A percentile compares a stretch with the other conserved stretches of the same genome.
Evolutionary conservation across 2,113 vertebrate species (phyloP).

Genomic region (Halichoeres trimaculatus): DNA sequence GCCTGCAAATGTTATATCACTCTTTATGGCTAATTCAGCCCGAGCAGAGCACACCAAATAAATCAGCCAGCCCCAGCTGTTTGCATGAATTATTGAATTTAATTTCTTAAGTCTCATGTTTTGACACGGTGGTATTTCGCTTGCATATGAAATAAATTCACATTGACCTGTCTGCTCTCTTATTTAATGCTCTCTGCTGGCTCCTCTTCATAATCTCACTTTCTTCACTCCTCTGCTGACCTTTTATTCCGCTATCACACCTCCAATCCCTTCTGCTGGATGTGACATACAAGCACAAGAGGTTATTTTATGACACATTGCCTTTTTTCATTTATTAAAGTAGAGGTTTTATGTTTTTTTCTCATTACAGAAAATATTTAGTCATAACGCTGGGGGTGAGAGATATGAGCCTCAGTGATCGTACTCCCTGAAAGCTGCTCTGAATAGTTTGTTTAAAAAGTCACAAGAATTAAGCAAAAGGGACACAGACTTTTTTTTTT

Average conservation of each 20-base stretch:
- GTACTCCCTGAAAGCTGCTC: too few species aligned
- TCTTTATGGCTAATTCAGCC: slow-evolving; percentile 53
- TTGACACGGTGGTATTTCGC: slow-evolving; percentile 29
- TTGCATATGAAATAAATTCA: slow-evolving; percentile 11
- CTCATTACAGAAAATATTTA: too few species aligned
- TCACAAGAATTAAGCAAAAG: too few species aligned
- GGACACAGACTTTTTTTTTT: too few species aligned
- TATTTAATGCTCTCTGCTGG: not conserved
- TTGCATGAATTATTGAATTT: slow-evolving; percentile 60
- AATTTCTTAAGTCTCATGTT: slow-evolving; percentile 49
- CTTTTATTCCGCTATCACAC: not conserved
- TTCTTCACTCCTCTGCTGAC: not conserved
- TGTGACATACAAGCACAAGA: not conserved
- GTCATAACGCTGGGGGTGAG: too few species aligned
- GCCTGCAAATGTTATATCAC: slow-evolving; percentile 57
- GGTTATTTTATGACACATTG: too few species aligned
- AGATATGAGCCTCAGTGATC: too few species aligned
- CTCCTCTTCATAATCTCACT: not conserved
- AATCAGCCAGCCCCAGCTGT: slow-evolving; percentile 48
- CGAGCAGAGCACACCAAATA: slow-evolving; percentile 47
- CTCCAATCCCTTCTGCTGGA: not conserved
- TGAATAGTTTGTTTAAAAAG: too few species aligned
- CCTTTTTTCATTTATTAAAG: too few species aligned
- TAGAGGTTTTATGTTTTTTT: too few species aligned
- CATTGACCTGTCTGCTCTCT: not conserved